These are phyloP conservation scores for Gadopsis marmoratus DNA, from an alignment of 2,797 vertebrate species.

Conservation along the genomic window DNA sequence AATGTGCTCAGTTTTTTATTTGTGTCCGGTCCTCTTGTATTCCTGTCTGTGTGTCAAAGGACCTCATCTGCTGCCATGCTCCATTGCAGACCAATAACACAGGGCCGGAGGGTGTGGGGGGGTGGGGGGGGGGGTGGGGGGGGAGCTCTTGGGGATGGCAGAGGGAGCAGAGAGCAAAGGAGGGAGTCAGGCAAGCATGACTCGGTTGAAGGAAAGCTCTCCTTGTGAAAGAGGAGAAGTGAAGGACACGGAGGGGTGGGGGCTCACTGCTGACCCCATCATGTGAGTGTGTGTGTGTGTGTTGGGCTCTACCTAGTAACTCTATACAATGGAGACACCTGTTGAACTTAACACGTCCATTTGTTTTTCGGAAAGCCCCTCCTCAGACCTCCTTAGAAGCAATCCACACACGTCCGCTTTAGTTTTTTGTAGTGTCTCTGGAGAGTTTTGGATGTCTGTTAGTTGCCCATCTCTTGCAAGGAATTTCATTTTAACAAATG, in stretches of 20 bases:
- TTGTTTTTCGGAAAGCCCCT: too few relatives aligned
- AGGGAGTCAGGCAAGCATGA: constrained; percentile 58
- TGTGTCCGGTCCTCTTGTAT: constrained; percentile 55
- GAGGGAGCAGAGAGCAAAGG: constrained; percentile 26
- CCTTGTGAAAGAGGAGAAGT: constrained; percentile 57
- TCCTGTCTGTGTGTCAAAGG: constrained; percentile 70
- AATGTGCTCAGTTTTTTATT: constrained; percentile 44
- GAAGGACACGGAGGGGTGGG: constrained; percentile 19
- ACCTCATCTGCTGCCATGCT: constrained; percentile 76
- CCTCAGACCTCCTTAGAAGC: too few relatives aligned
- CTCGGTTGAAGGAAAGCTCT: constrained; percentile 50
- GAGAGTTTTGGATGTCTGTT: too few relatives aligned
- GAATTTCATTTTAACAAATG: too few relatives aligned
- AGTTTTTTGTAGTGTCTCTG: too few relatives aligned
- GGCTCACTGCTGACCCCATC: constrained; percentile 20
- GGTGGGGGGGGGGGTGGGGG: neutral
- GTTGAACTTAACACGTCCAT: neutral
- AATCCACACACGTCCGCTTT: too few relatives aligned
- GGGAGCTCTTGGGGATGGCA: neutral
- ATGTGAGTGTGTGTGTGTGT: constrained; percentile 4
- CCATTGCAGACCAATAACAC: constrained; percentile 75
- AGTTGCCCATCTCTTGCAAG: too few relatives aligned
- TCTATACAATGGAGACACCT: constrained; percentile 24
- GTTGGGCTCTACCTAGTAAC: neutral
- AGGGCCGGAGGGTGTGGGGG: constrained; percentile 39